phyloP scores from a whole-genome alignment of 2,797 vertebrate genomes.

The Epinephelus awoara region DNA sequence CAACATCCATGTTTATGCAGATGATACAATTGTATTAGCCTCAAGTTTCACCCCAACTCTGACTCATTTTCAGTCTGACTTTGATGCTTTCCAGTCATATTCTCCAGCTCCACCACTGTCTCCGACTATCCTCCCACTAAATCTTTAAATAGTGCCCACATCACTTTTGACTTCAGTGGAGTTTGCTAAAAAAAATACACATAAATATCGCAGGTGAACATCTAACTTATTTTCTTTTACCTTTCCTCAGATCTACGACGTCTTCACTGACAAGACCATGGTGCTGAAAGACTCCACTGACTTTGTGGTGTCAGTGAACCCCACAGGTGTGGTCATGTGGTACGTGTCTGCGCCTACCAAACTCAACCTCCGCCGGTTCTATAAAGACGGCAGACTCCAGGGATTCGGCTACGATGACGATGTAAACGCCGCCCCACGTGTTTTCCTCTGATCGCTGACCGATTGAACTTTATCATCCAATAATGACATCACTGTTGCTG shows the following conservation, averaged over 20 bases:
- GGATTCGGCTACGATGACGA: neutral
- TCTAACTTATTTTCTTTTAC: neutral
- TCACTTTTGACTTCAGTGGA: too few relatives aligned
- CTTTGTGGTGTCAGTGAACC: constrained; percentile 92
- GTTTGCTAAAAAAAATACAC: neutral
- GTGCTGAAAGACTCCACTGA: constrained; percentile 81
- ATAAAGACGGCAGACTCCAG: neutral
- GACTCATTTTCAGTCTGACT: neutral
- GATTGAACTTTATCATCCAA: neutral
- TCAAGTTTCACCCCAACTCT: neutral
- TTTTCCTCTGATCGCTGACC: constrained; percentile 59
- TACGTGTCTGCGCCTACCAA: constrained; percentile 81
- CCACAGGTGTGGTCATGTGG: constrained; percentile 96
- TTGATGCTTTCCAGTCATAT: neutral
- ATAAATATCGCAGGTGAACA: neutral
- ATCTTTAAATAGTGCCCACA: neutral
- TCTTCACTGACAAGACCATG: constrained; percentile 81
- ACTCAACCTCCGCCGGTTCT: constrained; percentile 25
- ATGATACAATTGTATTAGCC: neutral
- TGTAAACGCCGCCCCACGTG: constrained; percentile 48
- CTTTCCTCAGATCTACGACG: constrained; percentile 84
- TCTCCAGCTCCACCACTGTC: too few relatives aligned
- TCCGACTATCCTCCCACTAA: neutral
- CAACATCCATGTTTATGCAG: neutral
- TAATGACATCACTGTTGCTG: neutral